Base-by-base conservation (phyloP, 2,113 vertebrate genomes). In the Pluvialis apricaria region DNA sequence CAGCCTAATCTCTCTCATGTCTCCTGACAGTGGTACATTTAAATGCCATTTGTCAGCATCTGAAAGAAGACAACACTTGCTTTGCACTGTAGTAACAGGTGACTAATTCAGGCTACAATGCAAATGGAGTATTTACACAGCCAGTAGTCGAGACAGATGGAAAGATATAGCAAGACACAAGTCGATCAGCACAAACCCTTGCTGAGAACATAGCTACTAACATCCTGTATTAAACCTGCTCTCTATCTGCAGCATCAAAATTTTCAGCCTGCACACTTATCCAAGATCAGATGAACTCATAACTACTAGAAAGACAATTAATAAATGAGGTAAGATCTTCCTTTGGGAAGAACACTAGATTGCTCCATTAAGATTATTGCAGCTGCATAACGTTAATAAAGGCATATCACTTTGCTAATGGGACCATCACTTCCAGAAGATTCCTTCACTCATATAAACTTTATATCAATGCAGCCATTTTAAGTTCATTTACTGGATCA, bases 281-380 rank as follows among this genome's bases (percentile, higher is more conserved):
- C 38, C 32, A 88, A 95, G 66, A 94, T 95, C 92, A 96, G 90
- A 94, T 96, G 95, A 97, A 94, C 85, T 93, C 85, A 29, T 92
- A 95, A 92, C 86, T 72, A 72, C 91, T 61, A 81, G 94, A 72
- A 95, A 96, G 89, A 90, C 90, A 96, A 94, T 95, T 97, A 97
- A 97, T 97, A 97, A 95, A 95, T 90, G 91, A 97, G 90, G 91
- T 95, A 96, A 96, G 76, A 90, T 96, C 93, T 96, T 92, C 86
- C 89, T 97, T 88, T 96, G 83, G 96, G 96, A 97, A 85, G 81
- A 91, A 93, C 86, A 90, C 36, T 68, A 69, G 95, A 91, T 94
- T 94, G 83, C 93, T 96, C 72, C 95, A 96, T 96, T 97, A 96
- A 90, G 95, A 96, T 96, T 89, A 97, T 92, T 92, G 68, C 84